A percentile compares a stretch with the other conserved stretches of the same genome.
phyloP scores from a whole-genome alignment of 2,113 vertebrate genomes.

The Zingel zingel region DNA sequence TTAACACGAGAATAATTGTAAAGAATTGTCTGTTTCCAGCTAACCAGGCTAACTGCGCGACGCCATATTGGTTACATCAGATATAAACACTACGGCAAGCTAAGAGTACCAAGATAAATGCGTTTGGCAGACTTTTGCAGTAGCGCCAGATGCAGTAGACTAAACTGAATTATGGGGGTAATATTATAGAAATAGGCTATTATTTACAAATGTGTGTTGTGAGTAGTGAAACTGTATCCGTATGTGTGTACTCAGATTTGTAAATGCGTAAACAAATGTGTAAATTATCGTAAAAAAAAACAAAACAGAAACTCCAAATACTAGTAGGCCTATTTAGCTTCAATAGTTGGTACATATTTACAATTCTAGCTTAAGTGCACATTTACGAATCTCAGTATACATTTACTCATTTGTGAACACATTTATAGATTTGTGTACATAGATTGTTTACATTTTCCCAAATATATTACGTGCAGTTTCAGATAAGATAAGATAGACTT shows the following conservation, averaged over 20 bases:
- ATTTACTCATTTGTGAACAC: not conserved
- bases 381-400: not conserved
- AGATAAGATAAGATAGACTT: too few relatives aligned
- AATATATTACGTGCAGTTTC: too few relatives aligned
- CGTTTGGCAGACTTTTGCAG: too few relatives aligned
- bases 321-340: too few relatives aligned
- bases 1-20: not conserved
- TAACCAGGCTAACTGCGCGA: not conserved
- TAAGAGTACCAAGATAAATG: not conserved
- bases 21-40: not conserved
- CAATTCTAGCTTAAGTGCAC: not conserved
- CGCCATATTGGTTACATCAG: slow-evolving; percentile 50
- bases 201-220: not conserved
- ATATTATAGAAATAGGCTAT: too few relatives aligned
- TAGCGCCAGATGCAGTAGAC: not conserved
- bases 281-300: too few relatives aligned
- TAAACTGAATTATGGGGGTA: too few relatives aligned
- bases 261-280: not conserved
- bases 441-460: too few relatives aligned
- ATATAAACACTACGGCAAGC: slow-evolving; percentile 68
- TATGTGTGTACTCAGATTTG: not conserved
- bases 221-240: not conserved
- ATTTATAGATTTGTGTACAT: not conserved
- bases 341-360: not conserved
- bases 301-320: not conserved